Conservation (phyloP, 2,113 vertebrate genomes). For the Panthera uncia region DNA sequence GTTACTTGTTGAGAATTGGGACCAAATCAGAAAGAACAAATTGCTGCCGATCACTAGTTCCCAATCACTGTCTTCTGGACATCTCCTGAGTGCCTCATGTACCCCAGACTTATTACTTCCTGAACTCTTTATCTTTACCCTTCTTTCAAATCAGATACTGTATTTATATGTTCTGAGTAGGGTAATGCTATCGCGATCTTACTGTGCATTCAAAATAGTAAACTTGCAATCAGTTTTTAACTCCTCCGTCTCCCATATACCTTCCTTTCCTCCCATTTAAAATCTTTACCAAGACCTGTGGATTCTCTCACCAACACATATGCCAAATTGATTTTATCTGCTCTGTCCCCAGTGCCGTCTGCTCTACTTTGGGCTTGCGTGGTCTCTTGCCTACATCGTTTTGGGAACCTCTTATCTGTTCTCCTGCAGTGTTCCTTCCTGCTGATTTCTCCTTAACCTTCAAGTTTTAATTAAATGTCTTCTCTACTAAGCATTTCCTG, state of each 20-base stretch:
- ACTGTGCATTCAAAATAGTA: not conserved
- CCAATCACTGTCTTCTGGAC: not conserved
- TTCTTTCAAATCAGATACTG: not conserved
- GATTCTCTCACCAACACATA: not conserved
- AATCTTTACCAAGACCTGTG: not conserved
- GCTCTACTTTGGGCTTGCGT: not conserved
- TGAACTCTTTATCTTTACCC: not conserved
- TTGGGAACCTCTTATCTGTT: not conserved
- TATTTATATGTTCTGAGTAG: not conserved
- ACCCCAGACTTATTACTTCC: not conserved
- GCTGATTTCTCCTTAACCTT: not conserved
- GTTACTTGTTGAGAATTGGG: not conserved
- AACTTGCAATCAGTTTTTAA: not conserved
- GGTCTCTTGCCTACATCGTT: not conserved
- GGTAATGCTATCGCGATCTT: not conserved
- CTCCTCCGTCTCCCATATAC: not conserved
- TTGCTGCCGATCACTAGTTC: not conserved
- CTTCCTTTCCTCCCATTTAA: not conserved
- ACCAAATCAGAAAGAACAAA: not conserved
- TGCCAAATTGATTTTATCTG: not conserved
- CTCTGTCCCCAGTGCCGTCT: not conserved
- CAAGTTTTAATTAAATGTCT: not conserved
- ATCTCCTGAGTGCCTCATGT: rapidly evolving
- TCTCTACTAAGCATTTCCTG: not conserved
- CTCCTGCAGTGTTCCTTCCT: not conserved